Base-by-base conservation (phyloP, 1,140 invertebrate species). In the Metaphire vulgaris region DNA sequence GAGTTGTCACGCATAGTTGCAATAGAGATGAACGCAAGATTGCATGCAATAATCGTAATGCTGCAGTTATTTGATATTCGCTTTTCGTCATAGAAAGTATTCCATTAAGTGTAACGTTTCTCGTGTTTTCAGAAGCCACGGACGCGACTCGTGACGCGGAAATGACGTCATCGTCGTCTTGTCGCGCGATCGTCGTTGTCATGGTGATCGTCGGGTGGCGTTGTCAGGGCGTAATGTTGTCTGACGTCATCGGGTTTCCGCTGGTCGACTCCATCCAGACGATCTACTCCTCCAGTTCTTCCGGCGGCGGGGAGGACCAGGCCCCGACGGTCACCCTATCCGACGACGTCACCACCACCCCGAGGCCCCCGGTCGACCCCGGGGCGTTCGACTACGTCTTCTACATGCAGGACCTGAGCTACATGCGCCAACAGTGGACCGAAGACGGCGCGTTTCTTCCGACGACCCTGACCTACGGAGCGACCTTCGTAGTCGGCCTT, bases 401-500 rank as follows among this genome's bases (percentile, higher is more conserved):
- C 30, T 83, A 82, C 78, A 29, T 74, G 2, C 81, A 80, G 0
- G 81, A 85, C 64, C 66, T 85, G 1, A 79, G 80, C 6, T 76
- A 81, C 14, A 74, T 85, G 26, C 74, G 73, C 12, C 79, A 81
- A 73, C 79, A 80, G 15, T 85, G 83, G 83, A 76, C 81, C 12
- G 76, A 79, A 21, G 80, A 83, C 70, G 79, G 81, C 14, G 79
- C 83, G 34, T 83, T 83, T 78, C 78, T 83, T 31, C 83, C 83
- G 1, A 80, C 82, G 12, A 79, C 93, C 26, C 87, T 83, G 0
- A 87, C 91, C 33, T 91, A 93, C 81, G 85, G 87, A 2, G 72
- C 91, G 1, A 90, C 93, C 0, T 94, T 95, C 81, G 75, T 91
- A 0, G 86, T 91, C 16, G 93, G 93, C 1, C 87, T 95, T 28